Conservation (phyloP, 2,113 vertebrate species). For the Hyperoodon ampullatus region DNA sequence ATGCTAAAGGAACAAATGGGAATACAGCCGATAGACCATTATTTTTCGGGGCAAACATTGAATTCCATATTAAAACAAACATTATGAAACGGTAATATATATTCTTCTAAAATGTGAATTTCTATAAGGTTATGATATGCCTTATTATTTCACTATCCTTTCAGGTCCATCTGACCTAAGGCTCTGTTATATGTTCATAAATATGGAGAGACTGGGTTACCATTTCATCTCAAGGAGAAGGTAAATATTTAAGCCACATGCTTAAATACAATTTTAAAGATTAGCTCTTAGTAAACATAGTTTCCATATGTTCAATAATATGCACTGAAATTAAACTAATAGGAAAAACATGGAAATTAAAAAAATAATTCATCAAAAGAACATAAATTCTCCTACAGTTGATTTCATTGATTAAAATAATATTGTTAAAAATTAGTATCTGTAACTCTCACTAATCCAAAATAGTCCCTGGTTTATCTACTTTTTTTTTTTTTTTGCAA, state of each 20-base stretch:
- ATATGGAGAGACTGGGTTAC: not conserved
- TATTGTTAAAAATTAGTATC: not conserved
- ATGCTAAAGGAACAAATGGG: slow-evolving; percentile 56
- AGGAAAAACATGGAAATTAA: slow-evolving; percentile 29
- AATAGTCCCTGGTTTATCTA: not conserved
- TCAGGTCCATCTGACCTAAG: not conserved
- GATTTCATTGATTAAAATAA: not conserved
- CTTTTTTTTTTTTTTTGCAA: not conserved
- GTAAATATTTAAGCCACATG: not conserved
- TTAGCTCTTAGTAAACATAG: not conserved
- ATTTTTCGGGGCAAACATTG: not conserved
- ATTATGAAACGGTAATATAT: not conserved
- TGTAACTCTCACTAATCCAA: not conserved
- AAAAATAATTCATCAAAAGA: not conserved
- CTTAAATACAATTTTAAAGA: slow-evolving; percentile 22
- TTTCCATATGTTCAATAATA: not conserved
- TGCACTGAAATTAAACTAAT: not conserved
- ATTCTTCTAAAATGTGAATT: not conserved
- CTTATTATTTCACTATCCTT: not conserved
- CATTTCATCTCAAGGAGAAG: too few species aligned
- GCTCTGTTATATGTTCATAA: not conserved
- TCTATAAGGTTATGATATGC: not conserved
- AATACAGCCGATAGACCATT: not conserved
- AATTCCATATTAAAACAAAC: not conserved
- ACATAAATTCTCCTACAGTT: not conserved